A percentile compares a stretch with the other conserved stretches of the same genome.
These are phyloP conservation scores for Chaitophorus viminalis DNA, from an alignment of 2,888 invertebrate genomes.

Conservation along the genomic window DNA sequence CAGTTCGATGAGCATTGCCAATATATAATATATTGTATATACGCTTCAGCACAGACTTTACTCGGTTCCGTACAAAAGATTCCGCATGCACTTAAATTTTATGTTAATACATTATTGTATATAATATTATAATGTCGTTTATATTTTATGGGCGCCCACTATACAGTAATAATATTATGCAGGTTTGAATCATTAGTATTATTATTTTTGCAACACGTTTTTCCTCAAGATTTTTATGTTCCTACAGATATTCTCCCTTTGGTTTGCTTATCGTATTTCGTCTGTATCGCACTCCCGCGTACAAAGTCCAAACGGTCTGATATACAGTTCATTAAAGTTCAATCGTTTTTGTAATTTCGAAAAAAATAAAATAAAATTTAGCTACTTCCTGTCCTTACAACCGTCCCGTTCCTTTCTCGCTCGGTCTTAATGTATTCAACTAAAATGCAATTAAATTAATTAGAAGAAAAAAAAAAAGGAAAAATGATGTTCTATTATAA, in stretches of 20 bases:
- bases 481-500: slow-evolving; percentile 24
- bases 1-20: not conserved
- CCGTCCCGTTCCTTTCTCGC: not conserved
- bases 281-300: not conserved
- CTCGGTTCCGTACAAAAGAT: not conserved
- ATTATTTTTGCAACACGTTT: too few relatives aligned
- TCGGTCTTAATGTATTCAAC: slow-evolving; percentile 2
- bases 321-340: not conserved
- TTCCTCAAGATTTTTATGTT: not conserved
- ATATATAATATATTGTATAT: not conserved
- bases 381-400: not conserved
- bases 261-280: not conserved
- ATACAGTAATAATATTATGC: too few relatives aligned
- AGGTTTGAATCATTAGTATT: too few relatives aligned
- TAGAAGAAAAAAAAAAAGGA: slow-evolving; percentile 4
- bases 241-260: not conserved
- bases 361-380: too few relatives aligned
- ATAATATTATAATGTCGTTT: not conserved
- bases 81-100: not conserved
- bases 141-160: not conserved
- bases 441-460: slow-evolving; percentile 17
- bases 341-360: too few relatives aligned
- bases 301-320: not conserved
- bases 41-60: not conserved
- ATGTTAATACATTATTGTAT: not conserved